Percentiles rank a stretch among this genome's conserved stretches.
phyloP scores from a whole-genome alignment of 2,113 vertebrate genomes.

The Stomatorhinus ivindoensis region DNA sequence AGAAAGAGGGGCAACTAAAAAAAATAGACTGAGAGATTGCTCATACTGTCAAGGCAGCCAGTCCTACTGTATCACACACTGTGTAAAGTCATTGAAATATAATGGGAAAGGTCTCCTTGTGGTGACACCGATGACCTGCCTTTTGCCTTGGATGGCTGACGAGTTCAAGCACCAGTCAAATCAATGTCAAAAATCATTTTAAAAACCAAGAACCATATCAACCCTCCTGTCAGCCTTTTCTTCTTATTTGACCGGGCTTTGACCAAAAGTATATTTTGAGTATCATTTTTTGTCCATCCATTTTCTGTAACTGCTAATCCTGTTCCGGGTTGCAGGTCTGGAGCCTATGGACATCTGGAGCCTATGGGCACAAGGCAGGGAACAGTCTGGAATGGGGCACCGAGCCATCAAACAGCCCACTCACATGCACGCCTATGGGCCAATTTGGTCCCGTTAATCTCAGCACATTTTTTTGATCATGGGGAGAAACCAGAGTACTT shows the following conservation, averaged over 20 bases:
- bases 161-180: neutral
- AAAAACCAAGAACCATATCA: neutral
- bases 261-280: neutral
- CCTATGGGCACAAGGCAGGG: too few species aligned
- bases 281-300: too few species aligned
- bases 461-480: too few species aligned
- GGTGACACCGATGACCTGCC: neutral
- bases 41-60: neutral
- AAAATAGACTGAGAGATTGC: neutral
- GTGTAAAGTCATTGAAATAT: neutral
- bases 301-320: too few species aligned
- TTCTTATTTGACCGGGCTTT: neutral
- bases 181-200: neutral
- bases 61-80: neutral
- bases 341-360: too few species aligned
- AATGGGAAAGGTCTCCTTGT: neutral
- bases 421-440: too few species aligned
- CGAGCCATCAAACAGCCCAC: too few species aligned
- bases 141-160: neutral
- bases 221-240: neutral
- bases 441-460: too few species aligned
- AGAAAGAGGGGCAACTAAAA: neutral
- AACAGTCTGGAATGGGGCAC: too few species aligned
- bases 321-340: too few species aligned
- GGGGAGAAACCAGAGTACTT: too few species aligned